A percentile compares a stretch with the other conserved stretches of the same genome.
Conservation (phyloP, 1,140 invertebrate genomes). For the Drosophila busckii region DNA sequence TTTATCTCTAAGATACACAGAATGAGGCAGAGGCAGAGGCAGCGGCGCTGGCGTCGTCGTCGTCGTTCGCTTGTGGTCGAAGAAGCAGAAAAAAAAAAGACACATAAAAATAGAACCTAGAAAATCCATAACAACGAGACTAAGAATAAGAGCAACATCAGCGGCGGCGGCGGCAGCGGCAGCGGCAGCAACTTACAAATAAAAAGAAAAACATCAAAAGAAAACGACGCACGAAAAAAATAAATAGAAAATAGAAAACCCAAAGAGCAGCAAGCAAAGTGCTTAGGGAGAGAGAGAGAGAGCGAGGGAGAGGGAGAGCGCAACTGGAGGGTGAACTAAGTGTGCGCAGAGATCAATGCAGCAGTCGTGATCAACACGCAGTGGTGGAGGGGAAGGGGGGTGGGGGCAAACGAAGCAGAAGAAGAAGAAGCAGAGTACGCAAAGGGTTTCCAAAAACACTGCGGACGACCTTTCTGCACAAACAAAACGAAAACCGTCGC, state of each 20-base stretch:
- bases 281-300: neutral
- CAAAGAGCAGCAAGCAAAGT: conserved; percentile 37
- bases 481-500: conserved; percentile 33
- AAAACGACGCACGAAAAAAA: conserved; percentile 69
- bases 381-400: too few species aligned
- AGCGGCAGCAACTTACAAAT: conserved; percentile 30
- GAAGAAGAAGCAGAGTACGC: conserved; percentile 6
- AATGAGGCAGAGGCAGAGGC: conserved; percentile 25
- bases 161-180: neutral
- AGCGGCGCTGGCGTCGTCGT: too few species aligned
- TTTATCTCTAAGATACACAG: conserved; percentile 67
- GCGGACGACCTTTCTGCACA: conserved; percentile 53
- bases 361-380: conserved; percentile 46
- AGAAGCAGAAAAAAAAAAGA: conserved; percentile 28
- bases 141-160: conserved; percentile 12
- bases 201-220: conserved; percentile 59
- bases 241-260: conserved; percentile 68
- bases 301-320: conserved; percentile 8
- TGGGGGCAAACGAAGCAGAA: neutral
- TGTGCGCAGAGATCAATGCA: conserved; percentile 3
- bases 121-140: conserved; percentile 43
- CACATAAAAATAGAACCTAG: conserved; percentile 70
- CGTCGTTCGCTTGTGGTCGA: conserved; percentile 57
- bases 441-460: conserved; percentile 30
- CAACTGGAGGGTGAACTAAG: neutral